A percentile compares a stretch with the other conserved stretches of the same genome.
Evolutionary conservation across 2,113 vertebrate species (phyloP).

Genomic region (Gallinago undulata): DNA sequence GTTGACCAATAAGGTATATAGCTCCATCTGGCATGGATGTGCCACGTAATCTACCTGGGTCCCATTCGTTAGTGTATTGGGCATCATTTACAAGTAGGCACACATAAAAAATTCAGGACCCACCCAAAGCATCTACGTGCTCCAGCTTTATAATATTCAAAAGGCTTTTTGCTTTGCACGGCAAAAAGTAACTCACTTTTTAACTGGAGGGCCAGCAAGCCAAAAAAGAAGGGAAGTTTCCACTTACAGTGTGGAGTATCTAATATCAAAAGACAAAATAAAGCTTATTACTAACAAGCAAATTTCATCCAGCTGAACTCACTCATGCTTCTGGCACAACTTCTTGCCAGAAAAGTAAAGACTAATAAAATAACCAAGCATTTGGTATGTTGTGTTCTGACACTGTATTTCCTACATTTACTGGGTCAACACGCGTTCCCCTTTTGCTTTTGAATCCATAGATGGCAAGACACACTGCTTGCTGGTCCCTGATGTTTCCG

Average conservation of each 20-base stretch:
- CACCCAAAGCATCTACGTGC: neutral
- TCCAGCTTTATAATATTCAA: neutral
- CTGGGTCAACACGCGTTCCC: neutral
- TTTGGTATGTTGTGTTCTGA: neutral
- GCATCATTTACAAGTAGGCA: neutral
- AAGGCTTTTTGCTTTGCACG: neutral
- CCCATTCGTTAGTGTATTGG: neutral
- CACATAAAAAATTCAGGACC: neutral
- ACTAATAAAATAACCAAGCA: neutral
- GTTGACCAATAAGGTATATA: neutral
- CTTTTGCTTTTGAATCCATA: neutral
- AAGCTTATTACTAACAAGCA: neutral
- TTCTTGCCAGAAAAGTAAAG: neutral
- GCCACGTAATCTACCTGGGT: neutral
- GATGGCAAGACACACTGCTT: neutral
- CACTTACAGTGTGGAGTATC: neutral
- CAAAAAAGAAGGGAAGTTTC: neutral
- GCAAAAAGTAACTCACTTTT: neutral
- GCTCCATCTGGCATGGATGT: conserved; percentile 11
- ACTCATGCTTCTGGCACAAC: neutral
- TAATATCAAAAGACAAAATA: neutral
- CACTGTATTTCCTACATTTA: neutral
- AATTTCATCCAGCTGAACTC: neutral
- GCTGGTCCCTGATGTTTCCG: neutral
- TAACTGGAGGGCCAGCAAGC: neutral